Conservation (phyloP, 1,140 invertebrate species). For the Drosophila eugracilis region DNA sequence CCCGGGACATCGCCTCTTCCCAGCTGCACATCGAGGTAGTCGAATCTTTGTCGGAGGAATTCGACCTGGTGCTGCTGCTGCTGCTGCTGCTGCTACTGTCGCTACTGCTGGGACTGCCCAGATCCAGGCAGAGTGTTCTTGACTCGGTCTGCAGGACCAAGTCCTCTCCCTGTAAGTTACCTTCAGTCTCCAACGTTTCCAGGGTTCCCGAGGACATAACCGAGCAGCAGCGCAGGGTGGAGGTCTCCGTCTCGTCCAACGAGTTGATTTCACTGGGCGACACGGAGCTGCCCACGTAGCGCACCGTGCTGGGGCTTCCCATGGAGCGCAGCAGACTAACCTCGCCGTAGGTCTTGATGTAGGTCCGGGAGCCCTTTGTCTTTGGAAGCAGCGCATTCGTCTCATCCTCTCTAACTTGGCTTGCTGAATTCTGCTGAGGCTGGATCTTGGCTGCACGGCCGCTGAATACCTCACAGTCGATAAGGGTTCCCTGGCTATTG, state of each 20-base stretch:
- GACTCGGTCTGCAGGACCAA: slow-evolving; percentile 43
- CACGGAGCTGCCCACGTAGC: slow-evolving; percentile 54
- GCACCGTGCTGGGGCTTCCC: slow-evolving; percentile 41
- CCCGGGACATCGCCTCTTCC: slow-evolving; percentile 45
- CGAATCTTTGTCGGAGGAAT: slow-evolving; percentile 40
- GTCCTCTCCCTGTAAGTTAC: slow-evolving; percentile 12
- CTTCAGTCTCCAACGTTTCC: not conserved
- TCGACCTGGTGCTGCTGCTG: not conserved
- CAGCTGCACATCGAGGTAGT: slow-evolving; percentile 68
- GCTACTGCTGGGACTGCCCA: not conserved
- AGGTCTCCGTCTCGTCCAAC: slow-evolving; percentile 59
- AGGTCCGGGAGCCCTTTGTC: slow-evolving; percentile 50
- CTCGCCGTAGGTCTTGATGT: slow-evolving; percentile 45
- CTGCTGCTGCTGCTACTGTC: slow-evolving; percentile 5
- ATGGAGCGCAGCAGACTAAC: not conserved
- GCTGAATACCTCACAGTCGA: slow-evolving; percentile 39
- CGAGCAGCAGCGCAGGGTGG: slow-evolving; percentile 52
- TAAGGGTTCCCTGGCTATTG: slow-evolving; percentile 24
- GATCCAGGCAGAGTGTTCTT: slow-evolving; percentile 22
- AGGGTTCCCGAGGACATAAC: slow-evolving; percentile 21
- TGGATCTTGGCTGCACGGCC: not conserved
- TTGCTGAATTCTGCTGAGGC: not conserved
- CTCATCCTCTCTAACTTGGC: not conserved
- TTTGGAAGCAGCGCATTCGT: not conserved
- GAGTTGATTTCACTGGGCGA: slow-evolving; percentile 56